Evolutionary conservation across 2,113 vertebrate genomes (phyloP).

Genomic region (Numida meleagris): DNA sequence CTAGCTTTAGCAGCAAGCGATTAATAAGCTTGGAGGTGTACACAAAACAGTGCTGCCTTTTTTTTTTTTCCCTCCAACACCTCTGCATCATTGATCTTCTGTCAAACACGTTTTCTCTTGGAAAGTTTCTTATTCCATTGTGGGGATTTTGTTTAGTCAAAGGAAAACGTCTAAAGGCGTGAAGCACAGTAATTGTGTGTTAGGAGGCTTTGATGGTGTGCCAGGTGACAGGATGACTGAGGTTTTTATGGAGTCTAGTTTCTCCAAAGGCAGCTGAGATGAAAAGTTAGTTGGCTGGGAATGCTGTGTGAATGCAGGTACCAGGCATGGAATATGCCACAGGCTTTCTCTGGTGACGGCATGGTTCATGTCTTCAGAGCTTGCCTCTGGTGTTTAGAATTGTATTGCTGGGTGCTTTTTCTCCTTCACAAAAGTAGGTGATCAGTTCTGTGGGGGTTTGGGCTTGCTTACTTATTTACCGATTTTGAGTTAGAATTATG

Average conservation of each 20-base stretch:
- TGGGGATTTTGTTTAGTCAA: constrained; percentile 61
- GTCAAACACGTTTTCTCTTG: constrained; percentile 57
- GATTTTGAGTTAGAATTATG: neutral
- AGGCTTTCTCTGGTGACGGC: neutral
- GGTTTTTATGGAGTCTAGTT: constrained; percentile 48
- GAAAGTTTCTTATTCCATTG: constrained; percentile 62
- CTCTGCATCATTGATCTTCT: constrained; percentile 63
- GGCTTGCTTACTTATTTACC: neutral
- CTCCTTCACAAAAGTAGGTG: neutral
- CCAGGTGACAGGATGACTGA: constrained; percentile 51
- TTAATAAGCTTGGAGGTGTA: constrained; percentile 53
- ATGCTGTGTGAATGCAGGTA: neutral
- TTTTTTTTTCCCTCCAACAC: constrained; percentile 29
- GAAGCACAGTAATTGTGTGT: constrained; percentile 29
- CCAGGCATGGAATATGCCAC: neutral
- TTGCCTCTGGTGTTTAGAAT: neutral
- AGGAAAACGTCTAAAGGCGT: constrained; percentile 49
- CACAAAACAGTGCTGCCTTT: constrained; percentile 47
- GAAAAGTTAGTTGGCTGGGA: constrained; percentile 22
- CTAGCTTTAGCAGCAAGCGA: constrained; percentile 35
- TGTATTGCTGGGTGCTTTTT: rapidly evolving
- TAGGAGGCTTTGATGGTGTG: constrained; percentile 38
- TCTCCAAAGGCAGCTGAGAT: constrained; percentile 11
- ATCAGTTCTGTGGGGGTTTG: neutral
- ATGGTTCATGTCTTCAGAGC: neutral